These are phyloP conservation scores for Heterochromis multidens DNA, from an alignment of 2,113 vertebrate species.

Conservation along the genomic window DNA sequence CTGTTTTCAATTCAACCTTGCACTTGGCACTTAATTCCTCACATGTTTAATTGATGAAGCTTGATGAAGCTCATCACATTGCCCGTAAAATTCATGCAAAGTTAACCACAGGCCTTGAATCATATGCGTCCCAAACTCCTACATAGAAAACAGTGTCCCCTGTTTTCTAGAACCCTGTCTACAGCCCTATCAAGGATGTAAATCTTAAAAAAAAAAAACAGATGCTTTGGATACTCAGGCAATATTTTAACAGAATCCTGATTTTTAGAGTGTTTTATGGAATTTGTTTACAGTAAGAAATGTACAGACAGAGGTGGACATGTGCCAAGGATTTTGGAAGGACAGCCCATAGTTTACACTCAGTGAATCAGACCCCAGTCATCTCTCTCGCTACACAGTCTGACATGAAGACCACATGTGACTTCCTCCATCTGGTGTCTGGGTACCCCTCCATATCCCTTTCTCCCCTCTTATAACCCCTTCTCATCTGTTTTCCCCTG, in stretches of 20 bases:
- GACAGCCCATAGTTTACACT: not conserved
- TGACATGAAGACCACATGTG: constrained; percentile 17
- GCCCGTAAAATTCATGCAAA: not conserved
- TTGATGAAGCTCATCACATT: not conserved
- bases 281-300: not conserved
- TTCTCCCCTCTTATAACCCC: not conserved
- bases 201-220: not conserved
- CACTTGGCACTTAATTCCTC: not conserved
- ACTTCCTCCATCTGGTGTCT: constrained; percentile 44
- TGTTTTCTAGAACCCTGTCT: not conserved
- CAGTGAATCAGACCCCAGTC: not conserved
- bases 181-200: not conserved
- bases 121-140: too few species aligned
- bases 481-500: not conserved
- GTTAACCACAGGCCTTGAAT: not conserved
- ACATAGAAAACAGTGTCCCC: not conserved
- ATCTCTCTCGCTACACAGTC: not conserved
- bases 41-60: not conserved
- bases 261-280: not conserved
- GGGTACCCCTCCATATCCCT: not conserved
- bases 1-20: not conserved
- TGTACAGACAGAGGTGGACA: not conserved
- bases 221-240: not conserved
- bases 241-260: not conserved
- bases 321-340: not conserved